Percentiles rank a stretch among this genome's conserved stretches.
phyloP scores from a whole-genome alignment of 2,888 invertebrate genomes.

The Philereme transversata region DNA sequence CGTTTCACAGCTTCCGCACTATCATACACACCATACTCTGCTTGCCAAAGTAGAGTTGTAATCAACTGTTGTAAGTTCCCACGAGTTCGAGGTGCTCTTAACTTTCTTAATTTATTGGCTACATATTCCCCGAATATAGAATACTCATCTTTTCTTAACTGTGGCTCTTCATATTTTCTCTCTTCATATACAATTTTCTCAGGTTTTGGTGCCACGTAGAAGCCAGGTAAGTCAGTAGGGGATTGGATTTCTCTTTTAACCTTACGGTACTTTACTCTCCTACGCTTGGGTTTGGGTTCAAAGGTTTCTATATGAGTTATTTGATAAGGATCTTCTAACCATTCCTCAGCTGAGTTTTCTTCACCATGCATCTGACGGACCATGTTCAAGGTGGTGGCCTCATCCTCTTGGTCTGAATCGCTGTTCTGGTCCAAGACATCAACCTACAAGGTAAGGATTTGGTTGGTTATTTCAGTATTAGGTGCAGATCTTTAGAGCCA shows the following conservation, averaged over 20 bases:
- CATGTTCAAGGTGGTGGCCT: slow-evolving; percentile 56
- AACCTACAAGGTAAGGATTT: slow-evolving; percentile 49
- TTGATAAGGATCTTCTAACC: slow-evolving; percentile 70
- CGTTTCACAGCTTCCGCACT: slow-evolving; percentile 69
- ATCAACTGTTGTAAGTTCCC: slow-evolving; percentile 75
- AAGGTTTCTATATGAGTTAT: slow-evolving; percentile 59
- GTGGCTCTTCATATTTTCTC: slow-evolving; percentile 48
- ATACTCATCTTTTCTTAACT: slow-evolving; percentile 63
- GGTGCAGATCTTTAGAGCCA: neutral
- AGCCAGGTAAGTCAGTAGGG: slow-evolving; percentile 53
- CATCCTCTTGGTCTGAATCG: slow-evolving; percentile 56
- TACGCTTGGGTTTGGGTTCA: slow-evolving; percentile 53
- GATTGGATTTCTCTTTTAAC: slow-evolving; percentile 69
- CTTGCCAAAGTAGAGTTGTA: slow-evolving; percentile 76
- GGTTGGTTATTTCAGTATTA: neutral
- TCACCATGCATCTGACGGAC: slow-evolving; percentile 65
- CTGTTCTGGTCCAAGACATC: slow-evolving; percentile 55
- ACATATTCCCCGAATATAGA: slow-evolving; percentile 75
- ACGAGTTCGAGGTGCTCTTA: slow-evolving; percentile 59
- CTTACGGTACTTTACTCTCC: slow-evolving; percentile 59
- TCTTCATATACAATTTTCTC: slow-evolving; percentile 51
- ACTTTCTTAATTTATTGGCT: slow-evolving; percentile 71
- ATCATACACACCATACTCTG: slow-evolving; percentile 73
- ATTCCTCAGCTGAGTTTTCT: slow-evolving; percentile 68
- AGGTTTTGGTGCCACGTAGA: slow-evolving; percentile 47